A percentile compares a stretch with the other conserved stretches of the same genome.
Evolutionary conservation across 2,113 vertebrate genomes (phyloP).

Genomic region (Coryphaenoides rupestris): DNA sequence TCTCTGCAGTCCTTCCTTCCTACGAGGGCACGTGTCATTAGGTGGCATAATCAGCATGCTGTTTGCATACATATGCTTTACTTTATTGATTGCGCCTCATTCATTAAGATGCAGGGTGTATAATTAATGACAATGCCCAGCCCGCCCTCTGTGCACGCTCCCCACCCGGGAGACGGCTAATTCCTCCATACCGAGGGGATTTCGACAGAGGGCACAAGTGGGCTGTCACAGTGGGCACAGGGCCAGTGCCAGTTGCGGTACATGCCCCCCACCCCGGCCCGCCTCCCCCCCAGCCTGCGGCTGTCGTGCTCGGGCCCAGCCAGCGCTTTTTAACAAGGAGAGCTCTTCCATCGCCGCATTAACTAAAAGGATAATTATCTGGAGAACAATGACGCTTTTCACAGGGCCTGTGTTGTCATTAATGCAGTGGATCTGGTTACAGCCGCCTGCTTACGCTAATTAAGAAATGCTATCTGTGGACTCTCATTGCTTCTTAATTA

Average conservation of each 20-base stretch:
- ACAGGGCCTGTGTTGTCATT: constrained; percentile 78
- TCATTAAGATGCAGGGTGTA: constrained; percentile 78
- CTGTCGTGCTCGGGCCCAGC: constrained; percentile 70
- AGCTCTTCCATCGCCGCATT: constrained; percentile 70
- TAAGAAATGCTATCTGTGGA: constrained; percentile 77
- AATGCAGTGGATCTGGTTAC: constrained; percentile 80
- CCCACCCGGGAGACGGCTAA: constrained; percentile 74
- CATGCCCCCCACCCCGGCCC: constrained; percentile 51
- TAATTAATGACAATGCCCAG: constrained; percentile 77
- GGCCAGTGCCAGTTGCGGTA: constrained; percentile 71
- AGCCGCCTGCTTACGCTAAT: constrained; percentile 78
- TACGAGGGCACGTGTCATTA: constrained; percentile 71
- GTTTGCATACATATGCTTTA: constrained; percentile 81
- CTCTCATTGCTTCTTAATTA: constrained; percentile 80
- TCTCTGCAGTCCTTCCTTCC: constrained; percentile 36
- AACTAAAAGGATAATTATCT: constrained; percentile 85
- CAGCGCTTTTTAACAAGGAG: constrained; percentile 75
- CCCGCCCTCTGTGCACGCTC: constrained; percentile 27
- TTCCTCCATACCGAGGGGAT: constrained; percentile 76
- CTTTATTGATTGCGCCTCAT: constrained; percentile 80
- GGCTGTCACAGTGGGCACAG: constrained; percentile 73
- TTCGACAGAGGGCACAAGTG: constrained; percentile 78
- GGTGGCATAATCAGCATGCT: constrained; percentile 76
- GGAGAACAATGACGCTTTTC: constrained; percentile 82
- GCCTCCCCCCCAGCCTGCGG: constrained; percentile 60